phyloP scores from a whole-genome alignment of 2,797 vertebrate genomes.

The Pseudochirops cupreus region DNA sequence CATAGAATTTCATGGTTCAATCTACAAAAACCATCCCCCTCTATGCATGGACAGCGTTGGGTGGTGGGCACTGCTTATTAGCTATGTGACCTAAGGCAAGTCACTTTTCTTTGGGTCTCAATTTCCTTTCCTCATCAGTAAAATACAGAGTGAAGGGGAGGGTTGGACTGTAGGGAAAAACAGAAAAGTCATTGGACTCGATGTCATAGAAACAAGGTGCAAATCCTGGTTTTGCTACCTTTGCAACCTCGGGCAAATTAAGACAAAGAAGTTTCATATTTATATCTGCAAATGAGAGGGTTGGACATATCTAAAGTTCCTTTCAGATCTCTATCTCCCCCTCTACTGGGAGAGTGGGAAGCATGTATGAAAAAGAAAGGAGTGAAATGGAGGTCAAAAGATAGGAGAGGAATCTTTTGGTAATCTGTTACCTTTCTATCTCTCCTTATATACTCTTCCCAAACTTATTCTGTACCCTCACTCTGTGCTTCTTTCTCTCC shows the following conservation, averaged over 20 bases:
- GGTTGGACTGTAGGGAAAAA: neutral
- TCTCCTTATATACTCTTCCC: neutral
- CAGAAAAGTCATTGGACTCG: neutral
- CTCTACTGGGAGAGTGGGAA: neutral
- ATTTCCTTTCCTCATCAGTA: neutral
- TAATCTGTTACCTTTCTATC: neutral
- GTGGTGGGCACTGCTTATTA: neutral
- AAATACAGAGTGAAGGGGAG: neutral
- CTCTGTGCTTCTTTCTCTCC: neutral
- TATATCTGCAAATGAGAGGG: neutral
- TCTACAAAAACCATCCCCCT: constrained; percentile 71
- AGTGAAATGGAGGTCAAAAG: neutral
- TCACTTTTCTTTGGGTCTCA: neutral
- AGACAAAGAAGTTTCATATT: neutral
- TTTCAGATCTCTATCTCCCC: neutral
- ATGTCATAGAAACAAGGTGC: neutral
- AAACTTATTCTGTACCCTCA: neutral
- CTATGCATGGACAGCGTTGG: neutral
- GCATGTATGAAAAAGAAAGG: neutral
- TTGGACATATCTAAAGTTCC: neutral
- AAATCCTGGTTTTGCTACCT: neutral
- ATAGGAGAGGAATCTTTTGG: neutral
- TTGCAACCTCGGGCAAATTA: neutral
- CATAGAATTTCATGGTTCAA: constrained; percentile 72
- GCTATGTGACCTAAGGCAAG: neutral